Evolutionary conservation across 1,140 invertebrate genomes (phyloP), one percentile per base, ranked within the genome.

Genomic region (Centruroides sculpturatus): DNA sequence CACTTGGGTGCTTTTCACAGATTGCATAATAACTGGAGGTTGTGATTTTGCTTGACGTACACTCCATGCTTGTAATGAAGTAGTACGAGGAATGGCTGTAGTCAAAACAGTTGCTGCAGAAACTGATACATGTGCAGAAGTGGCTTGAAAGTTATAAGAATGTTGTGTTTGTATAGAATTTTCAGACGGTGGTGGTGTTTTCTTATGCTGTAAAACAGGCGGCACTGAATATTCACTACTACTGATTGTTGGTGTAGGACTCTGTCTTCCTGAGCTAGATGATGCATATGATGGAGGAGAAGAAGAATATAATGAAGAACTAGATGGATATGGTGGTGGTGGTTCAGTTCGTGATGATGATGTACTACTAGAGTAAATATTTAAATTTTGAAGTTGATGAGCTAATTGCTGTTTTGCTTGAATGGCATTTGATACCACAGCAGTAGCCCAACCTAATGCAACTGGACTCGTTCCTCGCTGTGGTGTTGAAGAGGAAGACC

Each of bases 1-100:
- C 12, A 71, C 68, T 72, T 92, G 89, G 1, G 89, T 92, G 77
- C 88, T 92, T 71, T 92, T 92, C 2, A 95, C 92, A 35, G 89
- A 91, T 71, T 95, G 91, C 91, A 95, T 94, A 47, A 95, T 93
- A 59, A 95, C 89, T 0, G 90, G 91, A 46, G 68, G 68, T 47
- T 70, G 69, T 12, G 69, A 69, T 35, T 70, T 68, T 12, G 89
- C 84, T 69, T 94, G 90, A 2, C 84, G 69, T 3, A 71, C 70
- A 41, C 66, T 70, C 71, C 74, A 74, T 4, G 73, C 71, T 49
- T 70, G 71, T 55, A 75, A 64, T 47, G 72, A 55, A 47, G 68
- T 63, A 53, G 71, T 62, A 12, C 61, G 47, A 48, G 59, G 64
- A 57, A 56, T 59, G 51, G 59, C 63, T 59, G 51, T 66, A 52